Conservation (phyloP, 1,140 invertebrate species). For the Brachionus asplanchnoidis region DNA sequence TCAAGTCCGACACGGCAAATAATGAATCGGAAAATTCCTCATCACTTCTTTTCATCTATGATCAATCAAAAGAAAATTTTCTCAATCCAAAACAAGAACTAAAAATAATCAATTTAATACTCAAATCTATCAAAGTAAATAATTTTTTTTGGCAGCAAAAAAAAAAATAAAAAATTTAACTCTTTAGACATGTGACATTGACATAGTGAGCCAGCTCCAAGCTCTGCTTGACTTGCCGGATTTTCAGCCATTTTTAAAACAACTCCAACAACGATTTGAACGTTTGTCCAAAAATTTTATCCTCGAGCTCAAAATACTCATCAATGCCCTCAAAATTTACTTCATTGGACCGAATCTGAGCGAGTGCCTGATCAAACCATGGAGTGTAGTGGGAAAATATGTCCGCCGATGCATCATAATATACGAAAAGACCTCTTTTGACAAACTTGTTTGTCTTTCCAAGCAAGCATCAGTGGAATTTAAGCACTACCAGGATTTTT, state of each 20-base stretch:
- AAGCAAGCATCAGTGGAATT: slow-evolving; percentile 16
- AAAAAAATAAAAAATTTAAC: background rate
- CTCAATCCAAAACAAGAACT: background rate
- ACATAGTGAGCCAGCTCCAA: background rate
- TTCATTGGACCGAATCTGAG: slow-evolving; percentile 15
- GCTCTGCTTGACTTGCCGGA: background rate
- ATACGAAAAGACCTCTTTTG: slow-evolving; percentile 37
- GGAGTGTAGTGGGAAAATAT: slow-evolving; percentile 41
- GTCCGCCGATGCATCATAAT: slow-evolving; percentile 41
- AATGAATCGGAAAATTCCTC: background rate
- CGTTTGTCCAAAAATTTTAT: background rate
- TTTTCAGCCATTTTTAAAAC: slow-evolving; percentile 8
- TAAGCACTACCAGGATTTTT: background rate
- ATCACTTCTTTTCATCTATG: background rate
- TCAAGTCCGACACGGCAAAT: background rate
- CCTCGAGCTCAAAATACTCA: background rate
- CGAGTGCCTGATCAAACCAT: slow-evolving; percentile 29
- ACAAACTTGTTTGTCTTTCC: slow-evolving; percentile 17
- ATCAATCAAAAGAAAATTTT: background rate
- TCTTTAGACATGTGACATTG: slow-evolving; percentile 9
- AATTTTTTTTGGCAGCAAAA: background rate
- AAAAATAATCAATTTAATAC: slow-evolving; percentile 33
- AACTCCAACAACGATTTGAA: slow-evolving; percentile 6
- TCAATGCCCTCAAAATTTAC: slow-evolving; percentile 20
- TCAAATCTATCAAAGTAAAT: slow-evolving; percentile 39